Evolutionary conservation across 1,140 invertebrate species (phyloP).

Genomic region (Homarus americanus): DNA sequence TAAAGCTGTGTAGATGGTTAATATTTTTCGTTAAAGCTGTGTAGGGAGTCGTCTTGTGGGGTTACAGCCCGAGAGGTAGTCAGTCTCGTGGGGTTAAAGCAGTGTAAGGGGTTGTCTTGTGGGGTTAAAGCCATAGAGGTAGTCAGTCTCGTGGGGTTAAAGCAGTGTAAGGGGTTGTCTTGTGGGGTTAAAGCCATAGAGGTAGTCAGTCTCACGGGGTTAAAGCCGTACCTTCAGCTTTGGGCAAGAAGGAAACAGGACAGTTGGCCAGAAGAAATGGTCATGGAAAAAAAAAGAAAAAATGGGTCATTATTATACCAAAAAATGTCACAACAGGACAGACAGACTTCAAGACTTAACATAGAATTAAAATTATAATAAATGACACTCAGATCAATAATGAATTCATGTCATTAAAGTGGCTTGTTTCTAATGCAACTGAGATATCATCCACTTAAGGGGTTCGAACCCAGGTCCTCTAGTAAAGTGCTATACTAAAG

Average conservation of each 20-base stretch:
- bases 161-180: no score
- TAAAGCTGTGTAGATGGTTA: no score
- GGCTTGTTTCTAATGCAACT: not conserved
- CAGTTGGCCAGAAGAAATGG: slow-evolving; percentile 56
- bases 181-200: no score
- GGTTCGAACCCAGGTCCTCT: no score
- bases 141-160: not conserved
- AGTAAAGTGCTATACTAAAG: no score
- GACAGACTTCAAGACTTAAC: not conserved
- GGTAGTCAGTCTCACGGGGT: not conserved
- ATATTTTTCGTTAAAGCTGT: no score
- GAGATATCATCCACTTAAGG: no score
- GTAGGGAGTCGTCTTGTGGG: no score
- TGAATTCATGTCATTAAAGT: not conserved
- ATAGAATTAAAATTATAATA: slow-evolving; percentile 11
- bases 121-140: no score
- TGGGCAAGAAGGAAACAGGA: slow-evolving; percentile 45
- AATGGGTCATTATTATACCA: slow-evolving; percentile 5
- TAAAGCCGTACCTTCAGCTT: slow-evolving; percentile 55
- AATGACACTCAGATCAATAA: not conserved
- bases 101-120: no score
- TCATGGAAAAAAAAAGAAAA: slow-evolving; percentile 52
- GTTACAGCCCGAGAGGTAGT: no score
- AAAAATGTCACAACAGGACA: not conserved
- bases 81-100: no score